A percentile compares a stretch with the other conserved stretches of the same genome.
Evolutionary conservation across 2,888 invertebrate genomes (phyloP).

Genomic region (Leptarthrus brevirostris): DNA sequence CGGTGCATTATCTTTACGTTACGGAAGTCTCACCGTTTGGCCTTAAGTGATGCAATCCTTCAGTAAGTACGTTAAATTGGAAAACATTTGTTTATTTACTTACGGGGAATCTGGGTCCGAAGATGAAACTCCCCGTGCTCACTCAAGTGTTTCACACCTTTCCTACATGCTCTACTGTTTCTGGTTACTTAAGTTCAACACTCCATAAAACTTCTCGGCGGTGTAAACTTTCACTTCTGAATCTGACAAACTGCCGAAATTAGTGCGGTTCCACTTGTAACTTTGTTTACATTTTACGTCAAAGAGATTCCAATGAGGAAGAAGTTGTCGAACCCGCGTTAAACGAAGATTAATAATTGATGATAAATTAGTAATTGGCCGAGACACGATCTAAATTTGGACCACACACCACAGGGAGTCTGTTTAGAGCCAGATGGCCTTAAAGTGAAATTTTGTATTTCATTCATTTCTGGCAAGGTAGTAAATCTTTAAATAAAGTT

Average conservation of each 20-base stretch:
- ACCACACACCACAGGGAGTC: slow-evolving; percentile 3
- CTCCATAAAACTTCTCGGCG: slow-evolving; percentile 23
- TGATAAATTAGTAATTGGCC: slow-evolving; percentile 26
- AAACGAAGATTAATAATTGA: slow-evolving; percentile 32
- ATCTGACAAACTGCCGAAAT: slow-evolving; percentile 14
- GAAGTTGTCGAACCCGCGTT: slow-evolving; percentile 4
- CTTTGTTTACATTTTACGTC: slow-evolving; percentile 21
- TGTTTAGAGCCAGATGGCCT: slow-evolving; percentile 2
- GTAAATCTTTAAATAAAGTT: too few species aligned
- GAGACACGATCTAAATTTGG: slow-evolving; percentile 26
- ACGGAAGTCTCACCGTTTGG: not conserved
- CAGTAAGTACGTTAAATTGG: not conserved
- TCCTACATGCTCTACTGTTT: slow-evolving; percentile 12
- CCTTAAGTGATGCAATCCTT: slow-evolving; percentile 31
- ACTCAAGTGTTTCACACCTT: slow-evolving; percentile 11
- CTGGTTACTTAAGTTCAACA: slow-evolving; percentile 32
- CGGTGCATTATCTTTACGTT: not conserved
- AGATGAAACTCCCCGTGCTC: not conserved
- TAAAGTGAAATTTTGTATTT: not conserved
- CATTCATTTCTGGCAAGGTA: too few species aligned
- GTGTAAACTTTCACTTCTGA: slow-evolving; percentile 22
- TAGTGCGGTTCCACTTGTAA: not conserved
- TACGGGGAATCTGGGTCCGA: not conserved
- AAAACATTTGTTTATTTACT: slow-evolving; percentile 21
- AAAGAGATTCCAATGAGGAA: slow-evolving; percentile 27